These are phyloP conservation scores for Gyrodactylus salaris DNA, from an alignment of 1,140 invertebrate species.

Conservation along the genomic window DNA sequence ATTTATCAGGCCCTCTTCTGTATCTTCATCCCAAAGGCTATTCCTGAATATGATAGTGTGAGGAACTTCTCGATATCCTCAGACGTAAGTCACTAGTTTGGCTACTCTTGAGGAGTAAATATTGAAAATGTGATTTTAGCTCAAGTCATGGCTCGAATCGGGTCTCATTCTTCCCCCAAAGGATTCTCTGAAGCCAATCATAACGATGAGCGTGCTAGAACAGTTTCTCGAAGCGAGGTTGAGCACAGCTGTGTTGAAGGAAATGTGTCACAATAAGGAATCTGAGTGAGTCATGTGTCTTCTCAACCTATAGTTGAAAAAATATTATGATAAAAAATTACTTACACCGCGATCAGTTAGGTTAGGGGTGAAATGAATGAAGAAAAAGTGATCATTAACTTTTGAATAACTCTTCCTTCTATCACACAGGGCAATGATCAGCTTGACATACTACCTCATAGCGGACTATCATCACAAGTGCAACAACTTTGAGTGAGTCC, in stretches of 20 bases:
- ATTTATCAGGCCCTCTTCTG: neutral
- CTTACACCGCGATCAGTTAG: too few relatives aligned
- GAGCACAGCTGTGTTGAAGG: too few relatives aligned
- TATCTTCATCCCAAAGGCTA: neutral
- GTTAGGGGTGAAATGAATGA: too few relatives aligned
- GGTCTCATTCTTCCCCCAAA: neutral
- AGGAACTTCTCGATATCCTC: neutral
- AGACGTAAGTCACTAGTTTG: neutral
- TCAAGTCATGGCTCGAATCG: neutral
- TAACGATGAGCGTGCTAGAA: neutral
- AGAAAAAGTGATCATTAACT: too few relatives aligned
- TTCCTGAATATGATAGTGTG: neutral
- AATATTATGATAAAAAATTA: too few relatives aligned
- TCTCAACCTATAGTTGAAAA: too few relatives aligned
- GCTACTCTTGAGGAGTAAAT: neutral
- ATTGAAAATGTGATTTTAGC: neutral
- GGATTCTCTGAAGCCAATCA: neutral
- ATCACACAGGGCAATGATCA: too few relatives aligned
- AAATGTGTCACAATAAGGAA: too few relatives aligned
- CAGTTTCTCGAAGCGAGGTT: neutral
- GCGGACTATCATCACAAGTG: neutral
- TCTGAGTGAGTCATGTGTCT: too few relatives aligned
- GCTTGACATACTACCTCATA: neutral
- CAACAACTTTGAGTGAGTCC: conserved; percentile 1
- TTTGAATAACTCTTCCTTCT: too few relatives aligned